Evolutionary conservation across 1,140 invertebrate genomes (phyloP).

Genomic region (Pogonomyrmex barbatus): DNA sequence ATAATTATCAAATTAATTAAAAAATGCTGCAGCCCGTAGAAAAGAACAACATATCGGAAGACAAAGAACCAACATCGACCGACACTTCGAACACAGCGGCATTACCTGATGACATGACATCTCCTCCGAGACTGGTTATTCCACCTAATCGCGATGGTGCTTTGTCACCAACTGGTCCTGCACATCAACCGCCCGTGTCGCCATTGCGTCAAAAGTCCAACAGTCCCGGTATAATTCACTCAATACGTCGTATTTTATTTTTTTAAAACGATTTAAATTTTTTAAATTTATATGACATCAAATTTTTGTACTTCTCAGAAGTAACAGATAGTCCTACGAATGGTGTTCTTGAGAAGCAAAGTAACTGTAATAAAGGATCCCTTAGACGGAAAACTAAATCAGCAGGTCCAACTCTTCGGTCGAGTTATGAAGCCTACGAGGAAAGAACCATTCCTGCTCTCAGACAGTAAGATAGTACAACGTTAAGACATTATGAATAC

Average conservation of each 20-base stretch:
- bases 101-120: slow-evolving; percentile 77
- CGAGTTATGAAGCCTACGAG: slow-evolving; percentile 95
- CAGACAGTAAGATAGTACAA: slow-evolving; percentile 89
- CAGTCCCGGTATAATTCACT: slow-evolving; percentile 79
- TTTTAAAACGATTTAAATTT: slow-evolving; percentile 10
- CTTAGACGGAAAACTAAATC: slow-evolving; percentile 91
- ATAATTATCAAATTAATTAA: slow-evolving; percentile 10
- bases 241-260: neutral
- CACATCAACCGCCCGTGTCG: slow-evolving; percentile 84
- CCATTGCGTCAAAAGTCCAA: slow-evolving; percentile 85
- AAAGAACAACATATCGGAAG: slow-evolving; percentile 85
- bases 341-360: slow-evolving; percentile 81
- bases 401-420: slow-evolving; percentile 89
- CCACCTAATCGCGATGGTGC: slow-evolving; percentile 81
- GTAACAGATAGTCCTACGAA: slow-evolving; percentile 83
- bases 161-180: slow-evolving; percentile 81
- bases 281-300: slow-evolving; percentile 2
- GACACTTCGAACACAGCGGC: slow-evolving; percentile 67
- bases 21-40: slow-evolving; percentile 80
- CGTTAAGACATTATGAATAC: neutral
- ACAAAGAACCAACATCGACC: slow-evolving; percentile 75
- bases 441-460: slow-evolving; percentile 93
- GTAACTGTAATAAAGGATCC: slow-evolving; percentile 87
- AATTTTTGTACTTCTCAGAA: slow-evolving; percentile 68
- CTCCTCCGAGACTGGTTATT: slow-evolving; percentile 80